phyloP scores from a whole-genome alignment of 2,113 vertebrate species.

The Pedetes capensis region DNA sequence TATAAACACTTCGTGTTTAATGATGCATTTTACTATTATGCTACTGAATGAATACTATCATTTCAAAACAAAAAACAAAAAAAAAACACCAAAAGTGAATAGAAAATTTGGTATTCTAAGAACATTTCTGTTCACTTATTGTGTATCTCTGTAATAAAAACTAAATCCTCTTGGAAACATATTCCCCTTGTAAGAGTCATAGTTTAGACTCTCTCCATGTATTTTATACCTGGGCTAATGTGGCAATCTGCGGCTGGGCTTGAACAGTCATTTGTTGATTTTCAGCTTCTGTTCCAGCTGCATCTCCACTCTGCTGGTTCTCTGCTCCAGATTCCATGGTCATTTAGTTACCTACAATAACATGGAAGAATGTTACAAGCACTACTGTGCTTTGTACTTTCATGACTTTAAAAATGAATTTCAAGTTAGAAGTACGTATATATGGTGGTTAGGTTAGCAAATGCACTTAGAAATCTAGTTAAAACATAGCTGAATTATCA shows the following conservation, averaged over 20 bases:
- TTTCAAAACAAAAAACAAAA: slow-evolving; percentile 49
- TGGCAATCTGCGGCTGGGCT: slow-evolving; percentile 92
- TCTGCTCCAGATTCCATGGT: slow-evolving; percentile 99
- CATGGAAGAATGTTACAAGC: slow-evolving; percentile 80
- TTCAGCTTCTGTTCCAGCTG: slow-evolving; percentile 94
- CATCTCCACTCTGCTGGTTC: slow-evolving; percentile 96
- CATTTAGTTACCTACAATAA: slow-evolving; percentile 95
- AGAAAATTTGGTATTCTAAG: slow-evolving; percentile 39
- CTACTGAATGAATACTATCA: slow-evolving; percentile 27
- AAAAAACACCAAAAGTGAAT: slow-evolving; percentile 18
- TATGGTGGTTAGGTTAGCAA: slow-evolving; percentile 29
- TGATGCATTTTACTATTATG: slow-evolving; percentile 34
- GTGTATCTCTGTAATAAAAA: slow-evolving; percentile 24
- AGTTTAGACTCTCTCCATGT: slow-evolving; percentile 18
- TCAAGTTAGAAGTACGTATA: slow-evolving; percentile 51
- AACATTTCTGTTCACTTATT: slow-evolving; percentile 30
- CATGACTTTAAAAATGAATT: slow-evolving; percentile 66
- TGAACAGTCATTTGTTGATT: slow-evolving; percentile 93
- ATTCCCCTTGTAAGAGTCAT: slow-evolving; percentile 47
- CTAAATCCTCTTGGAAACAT: slow-evolving; percentile 44
- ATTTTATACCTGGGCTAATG: slow-evolving; percentile 94
- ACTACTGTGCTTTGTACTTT: slow-evolving; percentile 73
- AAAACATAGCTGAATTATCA: slow-evolving; percentile 22
- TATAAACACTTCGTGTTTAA: slow-evolving; percentile 39
- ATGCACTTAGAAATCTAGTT: slow-evolving; percentile 52